Conservation (phyloP, 2,797 vertebrate genomes). For the Heterohyrax brucei region DNA sequence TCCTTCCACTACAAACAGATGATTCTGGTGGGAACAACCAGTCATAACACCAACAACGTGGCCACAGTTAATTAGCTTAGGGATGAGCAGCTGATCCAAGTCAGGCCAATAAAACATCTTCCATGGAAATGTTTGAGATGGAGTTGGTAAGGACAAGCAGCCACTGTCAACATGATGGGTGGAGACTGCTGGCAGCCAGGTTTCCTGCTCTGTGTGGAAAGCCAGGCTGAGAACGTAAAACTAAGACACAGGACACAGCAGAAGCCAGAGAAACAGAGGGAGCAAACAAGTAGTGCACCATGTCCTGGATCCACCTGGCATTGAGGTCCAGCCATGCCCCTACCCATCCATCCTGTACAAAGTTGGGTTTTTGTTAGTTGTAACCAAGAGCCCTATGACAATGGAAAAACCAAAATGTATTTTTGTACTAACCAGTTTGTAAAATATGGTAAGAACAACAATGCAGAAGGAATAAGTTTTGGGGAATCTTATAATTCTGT, state of each 20-base stretch:
- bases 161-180: background rate
- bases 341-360: slow-evolving; percentile 6
- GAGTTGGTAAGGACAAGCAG: background rate
- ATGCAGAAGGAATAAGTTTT: background rate
- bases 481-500: slow-evolving; percentile 27
- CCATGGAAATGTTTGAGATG: background rate
- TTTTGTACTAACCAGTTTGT: background rate
- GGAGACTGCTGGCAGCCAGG: background rate
- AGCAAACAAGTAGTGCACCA: background rate
- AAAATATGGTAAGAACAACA: slow-evolving; percentile 14
- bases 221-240: slow-evolving; percentile 32
- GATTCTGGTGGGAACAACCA: background rate
- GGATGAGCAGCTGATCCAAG: background rate
- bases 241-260: background rate
- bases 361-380: background rate
- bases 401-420: slow-evolving; percentile 52
- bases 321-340: background rate
- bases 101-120: background rate
- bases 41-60: background rate
- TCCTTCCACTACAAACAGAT: slow-evolving; percentile 33
- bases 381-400: slow-evolving; percentile 2
- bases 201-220: background rate
- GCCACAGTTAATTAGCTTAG: slow-evolving; percentile 1
- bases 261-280: background rate
- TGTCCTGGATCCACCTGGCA: background rate